Evolutionary conservation across 2,888 invertebrate species (phyloP), one percentile per base, ranked within the genome.

Genomic region (Congeria kusceri): DNA sequence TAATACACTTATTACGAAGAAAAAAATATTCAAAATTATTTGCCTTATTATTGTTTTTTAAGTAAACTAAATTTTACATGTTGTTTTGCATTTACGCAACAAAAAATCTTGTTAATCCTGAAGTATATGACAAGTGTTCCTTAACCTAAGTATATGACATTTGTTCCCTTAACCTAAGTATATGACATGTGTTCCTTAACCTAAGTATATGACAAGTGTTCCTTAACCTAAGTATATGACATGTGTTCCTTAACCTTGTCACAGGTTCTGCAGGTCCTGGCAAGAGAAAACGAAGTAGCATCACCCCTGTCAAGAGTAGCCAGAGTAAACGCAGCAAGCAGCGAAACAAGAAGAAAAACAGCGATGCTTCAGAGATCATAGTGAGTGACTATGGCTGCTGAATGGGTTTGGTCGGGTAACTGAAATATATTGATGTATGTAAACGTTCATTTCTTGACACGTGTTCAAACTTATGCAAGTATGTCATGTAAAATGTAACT

Each of bases 201-300:
- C 9, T 39, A 39, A 39, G 56, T 56, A 56, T 56, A 4, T 18
- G 9, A 18, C 27, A 18, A 11, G 3, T 56, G 56, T 56, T 11
- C 32, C 9, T 32, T 32, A 32, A 9, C 9, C 9, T 39, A 39
- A 39, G 56, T 56, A 56, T 56, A 4, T 18, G 9, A 18, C 27
- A 18, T 1, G 3, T 56, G 56, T 56, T 56, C 11, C 3, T 27
- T 1, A 4, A 2, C n/a, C 18, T 56, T 7, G 5, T 56, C 28
- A 3, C 46, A 56, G 66, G 58, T 18, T 65, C 57, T n/a, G 25
- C 32, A 25, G 76, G 65, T 15, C 64, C 29, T 20, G 65, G 67
- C n/a, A 86, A 86, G 47, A 82, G 84, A 20, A 86, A 86, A 56
- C 77, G 74, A 70, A 82, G 77, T 70, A 82, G 80, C 73, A 28